A percentile compares a stretch with the other conserved stretches of the same genome.
phyloP scores from a whole-genome alignment of 2,888 invertebrate genomes.

The Cantharis rustica region DNA sequence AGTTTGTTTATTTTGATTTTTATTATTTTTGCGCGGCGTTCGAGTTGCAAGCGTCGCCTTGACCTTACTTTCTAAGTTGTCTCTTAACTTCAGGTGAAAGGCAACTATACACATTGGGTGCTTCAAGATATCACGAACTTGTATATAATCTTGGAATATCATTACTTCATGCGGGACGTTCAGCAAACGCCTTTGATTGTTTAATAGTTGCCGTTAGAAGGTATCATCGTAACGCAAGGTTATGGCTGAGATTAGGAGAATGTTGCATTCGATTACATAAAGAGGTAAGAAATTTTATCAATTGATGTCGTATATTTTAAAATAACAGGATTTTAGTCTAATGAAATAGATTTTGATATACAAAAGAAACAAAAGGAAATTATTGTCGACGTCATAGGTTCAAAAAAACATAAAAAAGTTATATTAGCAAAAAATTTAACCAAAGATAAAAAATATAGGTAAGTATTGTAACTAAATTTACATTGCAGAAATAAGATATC shows the following conservation, averaged over 20 bases:
- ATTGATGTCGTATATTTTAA: background rate
- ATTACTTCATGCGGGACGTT: constrained; percentile 78
- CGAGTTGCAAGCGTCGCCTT: too few species aligned
- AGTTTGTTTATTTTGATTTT: too few species aligned
- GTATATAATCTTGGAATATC: constrained; percentile 85
- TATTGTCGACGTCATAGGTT: constrained; percentile 64
- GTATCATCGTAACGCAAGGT: constrained; percentile 84
- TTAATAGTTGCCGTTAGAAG: constrained; percentile 84
- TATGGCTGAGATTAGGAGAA: constrained; percentile 93
- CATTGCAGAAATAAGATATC: background rate
- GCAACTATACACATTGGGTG: constrained; percentile 67
- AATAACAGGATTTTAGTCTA: constrained; percentile 56
- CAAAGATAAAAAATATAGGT: constrained; percentile 62
- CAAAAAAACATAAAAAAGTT: constrained; percentile 65
- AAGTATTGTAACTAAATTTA: constrained; percentile 11
- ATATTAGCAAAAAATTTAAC: constrained; percentile 62
- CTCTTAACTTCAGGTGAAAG: constrained; percentile 46
- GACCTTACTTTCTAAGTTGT: background rate
- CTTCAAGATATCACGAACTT: constrained; percentile 67
- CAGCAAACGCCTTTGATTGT: constrained; percentile 88
- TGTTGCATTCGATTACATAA: constrained; percentile 77
- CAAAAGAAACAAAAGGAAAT: constrained; percentile 63
- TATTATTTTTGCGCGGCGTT: too few species aligned
- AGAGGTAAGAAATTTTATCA: constrained; percentile 49
- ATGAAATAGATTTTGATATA: constrained; percentile 66